Conservation (phyloP, 2,113 vertebrate genomes). For the Acanthochromis polyacanthus region DNA sequence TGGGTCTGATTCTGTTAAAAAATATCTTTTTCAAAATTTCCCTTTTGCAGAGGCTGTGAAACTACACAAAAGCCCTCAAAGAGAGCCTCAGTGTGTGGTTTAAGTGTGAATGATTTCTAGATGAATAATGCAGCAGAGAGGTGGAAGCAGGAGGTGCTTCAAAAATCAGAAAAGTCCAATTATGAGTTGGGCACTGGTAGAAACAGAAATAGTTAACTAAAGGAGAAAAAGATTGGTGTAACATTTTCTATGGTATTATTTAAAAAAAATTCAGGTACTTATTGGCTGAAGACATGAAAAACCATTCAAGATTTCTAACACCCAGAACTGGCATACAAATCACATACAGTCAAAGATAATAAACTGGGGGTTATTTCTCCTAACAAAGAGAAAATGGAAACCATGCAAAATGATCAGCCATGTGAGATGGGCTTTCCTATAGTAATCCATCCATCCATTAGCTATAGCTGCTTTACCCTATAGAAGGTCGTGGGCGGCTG, state of each 20-base stretch:
- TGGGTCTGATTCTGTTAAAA: background rate
- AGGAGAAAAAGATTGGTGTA: background rate
- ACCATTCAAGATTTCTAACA: background rate
- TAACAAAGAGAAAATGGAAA: too few relatives aligned
- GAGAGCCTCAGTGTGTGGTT: background rate
- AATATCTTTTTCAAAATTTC: background rate
- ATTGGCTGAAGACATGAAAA: background rate
- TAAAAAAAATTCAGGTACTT: background rate
- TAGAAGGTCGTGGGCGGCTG: too few relatives aligned
- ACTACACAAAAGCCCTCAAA: background rate
- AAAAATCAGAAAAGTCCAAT: too few relatives aligned
- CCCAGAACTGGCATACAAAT: too few relatives aligned
- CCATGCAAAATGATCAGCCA: too few relatives aligned
- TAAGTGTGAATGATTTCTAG: background rate
- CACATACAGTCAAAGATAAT: too few relatives aligned
- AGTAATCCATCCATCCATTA: too few relatives aligned
- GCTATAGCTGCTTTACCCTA: too few relatives aligned
- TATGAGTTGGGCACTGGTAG: background rate
- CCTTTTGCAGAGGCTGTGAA: background rate
- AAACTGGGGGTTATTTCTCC: too few relatives aligned
- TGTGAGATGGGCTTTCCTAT: too few relatives aligned
- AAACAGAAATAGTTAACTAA: background rate
- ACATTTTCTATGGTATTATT: background rate
- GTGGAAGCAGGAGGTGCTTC: background rate
- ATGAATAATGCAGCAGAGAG: constrained; percentile 10